Conservation (phyloP, 2,113 vertebrate species). For the Prochilodus magdalenae region DNA sequence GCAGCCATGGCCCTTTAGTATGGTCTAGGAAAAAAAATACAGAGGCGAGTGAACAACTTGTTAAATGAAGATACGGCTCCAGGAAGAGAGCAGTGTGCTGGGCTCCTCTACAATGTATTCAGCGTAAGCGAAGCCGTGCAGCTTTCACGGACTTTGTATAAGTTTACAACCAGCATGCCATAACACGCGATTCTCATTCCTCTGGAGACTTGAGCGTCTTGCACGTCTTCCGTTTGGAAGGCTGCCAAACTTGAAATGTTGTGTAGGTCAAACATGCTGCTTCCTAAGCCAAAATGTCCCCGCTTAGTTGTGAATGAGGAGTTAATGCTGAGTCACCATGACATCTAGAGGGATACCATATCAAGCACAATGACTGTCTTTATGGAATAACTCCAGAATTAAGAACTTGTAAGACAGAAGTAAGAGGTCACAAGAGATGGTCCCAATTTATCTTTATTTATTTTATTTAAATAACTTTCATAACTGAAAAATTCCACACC, state of each 20-base stretch:
- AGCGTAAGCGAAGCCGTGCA: background rate
- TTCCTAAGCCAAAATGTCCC: background rate
- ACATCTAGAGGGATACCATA: background rate
- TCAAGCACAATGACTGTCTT: background rate
- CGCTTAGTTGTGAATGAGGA: background rate
- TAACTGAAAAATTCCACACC: too few relatives aligned
- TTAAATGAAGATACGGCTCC: too few relatives aligned
- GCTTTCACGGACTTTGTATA: background rate
- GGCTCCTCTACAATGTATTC: background rate
- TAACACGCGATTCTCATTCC: background rate
- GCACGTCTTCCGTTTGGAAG: background rate
- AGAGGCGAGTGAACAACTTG: background rate
- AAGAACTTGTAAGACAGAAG: background rate
- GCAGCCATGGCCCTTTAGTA: conserved; percentile 27
- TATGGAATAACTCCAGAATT: background rate
- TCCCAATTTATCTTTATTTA: too few relatives aligned
- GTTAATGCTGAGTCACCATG: conserved; percentile 4
- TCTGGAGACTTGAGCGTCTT: background rate
- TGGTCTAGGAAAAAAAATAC: background rate
- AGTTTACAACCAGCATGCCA: background rate
- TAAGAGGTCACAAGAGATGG: background rate
- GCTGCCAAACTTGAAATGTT: background rate
- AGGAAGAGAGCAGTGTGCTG: too few relatives aligned
- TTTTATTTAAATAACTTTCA: too few relatives aligned
- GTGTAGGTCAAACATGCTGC: background rate